Evolutionary conservation across 2,888 invertebrate species (phyloP).

Genomic region (Mamestra brassicae): DNA sequence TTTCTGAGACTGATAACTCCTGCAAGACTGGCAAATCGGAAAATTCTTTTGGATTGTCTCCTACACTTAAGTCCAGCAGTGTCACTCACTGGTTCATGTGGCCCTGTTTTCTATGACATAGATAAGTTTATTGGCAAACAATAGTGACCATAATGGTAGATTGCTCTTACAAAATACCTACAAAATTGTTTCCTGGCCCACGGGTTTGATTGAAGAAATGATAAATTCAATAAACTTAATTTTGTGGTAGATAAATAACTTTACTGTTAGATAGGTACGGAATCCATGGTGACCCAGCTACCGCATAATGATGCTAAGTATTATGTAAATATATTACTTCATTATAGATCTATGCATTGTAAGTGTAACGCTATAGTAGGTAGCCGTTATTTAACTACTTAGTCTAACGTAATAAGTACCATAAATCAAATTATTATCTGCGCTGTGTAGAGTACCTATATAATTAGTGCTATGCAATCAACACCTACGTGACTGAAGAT

Average conservation of each 20-base stretch:
- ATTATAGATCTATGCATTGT: slow-evolving; percentile 19
- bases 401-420: slow-evolving; percentile 8
- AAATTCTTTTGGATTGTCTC: background rate
- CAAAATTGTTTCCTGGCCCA: background rate
- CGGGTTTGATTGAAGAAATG: slow-evolving; percentile 27
- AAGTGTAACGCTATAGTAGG: background rate
- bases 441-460: slow-evolving; percentile 3
- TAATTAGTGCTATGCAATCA: slow-evolving; percentile 39
- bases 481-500: slow-evolving; percentile 47
- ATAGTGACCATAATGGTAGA: slow-evolving; percentile 18
- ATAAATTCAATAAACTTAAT: slow-evolving; percentile 34
- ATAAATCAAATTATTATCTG: slow-evolving; percentile 27
- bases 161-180: slow-evolving; percentile 36
- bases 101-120: background rate
- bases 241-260: slow-evolving; percentile 29
- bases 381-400: slow-evolving; percentile 5
- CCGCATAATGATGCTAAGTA: background rate
- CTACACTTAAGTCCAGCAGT: background rate
- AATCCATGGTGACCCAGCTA: slow-evolving; percentile 25
- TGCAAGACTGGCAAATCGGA: no score
- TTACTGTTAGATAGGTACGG: background rate
- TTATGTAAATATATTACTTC: slow-evolving; percentile 37
- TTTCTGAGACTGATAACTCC: no score
- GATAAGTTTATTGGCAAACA: background rate
- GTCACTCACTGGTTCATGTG: background rate